Base-by-base conservation (phyloP, 2,888 invertebrate genomes). In the Rhorus exstirpatorius region DNA sequence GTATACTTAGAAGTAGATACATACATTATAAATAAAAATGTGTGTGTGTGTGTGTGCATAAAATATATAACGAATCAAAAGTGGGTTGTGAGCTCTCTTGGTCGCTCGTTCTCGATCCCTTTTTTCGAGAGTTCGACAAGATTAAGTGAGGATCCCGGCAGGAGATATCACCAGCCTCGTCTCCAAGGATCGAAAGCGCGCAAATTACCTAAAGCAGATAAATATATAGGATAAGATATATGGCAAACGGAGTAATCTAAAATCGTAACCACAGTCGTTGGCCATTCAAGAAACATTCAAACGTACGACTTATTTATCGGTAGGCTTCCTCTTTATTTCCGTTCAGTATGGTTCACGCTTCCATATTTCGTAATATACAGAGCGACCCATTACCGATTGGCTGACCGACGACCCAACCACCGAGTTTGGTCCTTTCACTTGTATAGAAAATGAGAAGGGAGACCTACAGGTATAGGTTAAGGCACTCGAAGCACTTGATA, bases 111-210 rank as follows among this genome's bases (percentile, higher is more conserved):
- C 44, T 14, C 63, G 65, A 78, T 81, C 68, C 46, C 63, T 71
- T 81, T 78, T 76, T 78, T 81, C 81, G 63, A 81, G 75, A 79
- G 79, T 83, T 79, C 75, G 75, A 82, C 79, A 82, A 82, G 82
- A 82, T 82, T 83, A 83, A 83, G 72, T 67, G 83, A 71, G 72
- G 83, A 83, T 83, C 71, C 61, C 44, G 46, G 44, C 51, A 67
- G 76, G 76, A 83, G 79, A 76, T 79, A 83, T 76, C 79, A 71
- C 60, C 75, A 67, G 67, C 35, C 70, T 14, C 72, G 74, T 78
- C 78, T 81, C 81, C 77, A 53, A 77, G 77, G 77, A 77, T 67
- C 49, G 74, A 78, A 68, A 78, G 68, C 26, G 14, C n/a, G 31
- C 38, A 26, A 77, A 61, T 67, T 67, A 76, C 63, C 53, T 58